These are phyloP conservation scores for Horisme vitalbata DNA, from an alignment of 2,888 invertebrate genomes.

Conservation along the genomic window DNA sequence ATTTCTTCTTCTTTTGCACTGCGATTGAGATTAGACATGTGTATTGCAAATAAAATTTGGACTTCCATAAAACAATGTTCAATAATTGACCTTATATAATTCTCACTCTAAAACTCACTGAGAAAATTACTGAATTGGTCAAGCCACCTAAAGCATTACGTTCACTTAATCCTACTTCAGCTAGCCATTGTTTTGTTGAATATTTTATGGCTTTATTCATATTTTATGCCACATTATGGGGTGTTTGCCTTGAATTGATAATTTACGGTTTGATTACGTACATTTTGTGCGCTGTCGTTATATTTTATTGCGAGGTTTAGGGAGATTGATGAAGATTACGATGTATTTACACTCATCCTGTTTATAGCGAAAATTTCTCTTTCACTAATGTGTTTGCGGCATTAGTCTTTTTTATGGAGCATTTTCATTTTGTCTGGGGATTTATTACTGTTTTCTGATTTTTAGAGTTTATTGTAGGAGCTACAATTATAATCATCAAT, in stretches of 20 bases:
- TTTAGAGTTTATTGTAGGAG: no score
- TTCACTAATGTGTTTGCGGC: conserved; percentile 31
- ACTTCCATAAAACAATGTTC: no score
- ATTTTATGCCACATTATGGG: conserved; percentile 48
- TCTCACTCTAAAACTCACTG: no score
- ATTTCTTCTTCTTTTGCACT: no score
- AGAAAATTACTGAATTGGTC: neutral
- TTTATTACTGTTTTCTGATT: conserved; percentile 18
- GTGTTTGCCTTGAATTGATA: conserved; percentile 45
- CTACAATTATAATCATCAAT: no score
- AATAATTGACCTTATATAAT: no score
- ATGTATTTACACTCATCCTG: conserved; percentile 33
- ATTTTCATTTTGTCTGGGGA: conserved; percentile 26
- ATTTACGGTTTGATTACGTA: conserved; percentile 45
- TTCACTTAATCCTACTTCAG: conserved; percentile 40
- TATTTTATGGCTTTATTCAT: conserved; percentile 51
- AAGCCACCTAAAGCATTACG: neutral
- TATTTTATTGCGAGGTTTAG: conserved; percentile 39
- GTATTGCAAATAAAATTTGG: no score
- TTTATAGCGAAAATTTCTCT: conserved; percentile 31
- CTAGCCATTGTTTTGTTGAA: conserved; percentile 44
- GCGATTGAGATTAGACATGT: no score
- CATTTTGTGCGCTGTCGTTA: conserved; percentile 40
- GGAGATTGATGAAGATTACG: conserved; percentile 33
- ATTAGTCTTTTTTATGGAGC: conserved; percentile 31